Evolutionary conservation across 2,113 vertebrate genomes (phyloP).

Genomic region (Dipodomys merriami): DNA sequence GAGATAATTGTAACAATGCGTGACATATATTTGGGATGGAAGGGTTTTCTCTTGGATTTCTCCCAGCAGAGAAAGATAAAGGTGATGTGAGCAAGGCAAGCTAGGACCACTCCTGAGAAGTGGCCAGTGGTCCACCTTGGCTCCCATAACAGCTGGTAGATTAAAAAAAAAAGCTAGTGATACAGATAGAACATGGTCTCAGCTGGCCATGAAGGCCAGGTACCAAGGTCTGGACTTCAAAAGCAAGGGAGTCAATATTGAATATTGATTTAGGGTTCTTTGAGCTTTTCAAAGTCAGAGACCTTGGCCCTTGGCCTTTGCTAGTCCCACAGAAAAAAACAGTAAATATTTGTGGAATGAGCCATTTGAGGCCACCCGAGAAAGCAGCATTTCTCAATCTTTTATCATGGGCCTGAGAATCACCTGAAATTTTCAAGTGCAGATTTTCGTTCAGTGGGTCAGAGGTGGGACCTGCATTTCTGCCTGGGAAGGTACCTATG

Average conservation of each 20-base stretch:
- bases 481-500: neutral
- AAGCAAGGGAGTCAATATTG: neutral
- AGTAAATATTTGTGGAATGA: conserved; percentile 63
- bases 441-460: neutral
- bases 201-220: neutral
- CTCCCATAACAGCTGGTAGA: neutral
- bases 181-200: neutral
- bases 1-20: neutral
- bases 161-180: neutral
- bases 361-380: neutral
- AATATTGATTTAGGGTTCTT: neutral
- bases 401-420: conserved; percentile 3
- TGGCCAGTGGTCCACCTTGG: neutral
- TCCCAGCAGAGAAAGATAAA: neutral
- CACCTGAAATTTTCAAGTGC: conserved; percentile 27
- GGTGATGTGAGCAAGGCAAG: neutral
- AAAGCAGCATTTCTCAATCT: neutral
- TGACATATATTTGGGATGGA: neutral
- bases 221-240: conserved; percentile 27
- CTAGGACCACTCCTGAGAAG: neutral
- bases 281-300: conserved; percentile 9
- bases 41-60: neutral
- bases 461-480: neutral
- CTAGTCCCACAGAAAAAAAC: conserved; percentile 18
- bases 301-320: conserved; percentile 37